Evolutionary conservation across 2,888 invertebrate genomes (phyloP), one percentile per base, ranked within the genome.

Genomic region (Drosophila anomelani): DNA sequence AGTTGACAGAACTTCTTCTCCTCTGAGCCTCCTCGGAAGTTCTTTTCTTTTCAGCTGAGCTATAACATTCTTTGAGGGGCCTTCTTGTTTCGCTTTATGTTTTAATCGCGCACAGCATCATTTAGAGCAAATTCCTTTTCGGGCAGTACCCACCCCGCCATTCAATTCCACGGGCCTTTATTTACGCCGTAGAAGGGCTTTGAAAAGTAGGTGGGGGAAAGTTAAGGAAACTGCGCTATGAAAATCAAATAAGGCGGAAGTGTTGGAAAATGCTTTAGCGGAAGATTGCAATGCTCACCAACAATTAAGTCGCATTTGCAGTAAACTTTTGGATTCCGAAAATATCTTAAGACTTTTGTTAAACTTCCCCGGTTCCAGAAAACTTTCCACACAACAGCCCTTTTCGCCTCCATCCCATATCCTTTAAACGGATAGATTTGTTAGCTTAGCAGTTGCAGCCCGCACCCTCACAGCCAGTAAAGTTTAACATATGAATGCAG

Each of bases 291-390:
- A 67, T 68, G 79, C 87, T 79, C 79, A 58, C 59, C 78, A 84
- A 88, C 88, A 84, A 84, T 84, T 84, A 84, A 84, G 89, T 84
- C 84, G 88, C 88, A 88, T 84, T 84, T 84, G 87, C 88, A 81
- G 78, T 71, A 83, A 88, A 86, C 86, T 84, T 84, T 88, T 78
- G 81, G 85, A 85, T 85, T 89, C 81, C 75, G 81, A 87, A 89
- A 89, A 85, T 85, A 87, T 85, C 89, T 76, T 87, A 81, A 89
- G 84, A 85, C 88, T 89, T 89, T 89, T 85, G 85, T 81, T 85
- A 81, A 89, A 89, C 89, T 85, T 89, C 85, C 81, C 77, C 88
- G 79, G 69, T 67, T 78, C 75, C 58, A 49, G 46, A 80, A 80
- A 84, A 79, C 43, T 83, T 82, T 76, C 38, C 13, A 12, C 49